Evolutionary conservation across 1,140 invertebrate genomes (phyloP), one percentile per base, ranked within the genome.

Genomic region (Drosophila nigrodunni): DNA sequence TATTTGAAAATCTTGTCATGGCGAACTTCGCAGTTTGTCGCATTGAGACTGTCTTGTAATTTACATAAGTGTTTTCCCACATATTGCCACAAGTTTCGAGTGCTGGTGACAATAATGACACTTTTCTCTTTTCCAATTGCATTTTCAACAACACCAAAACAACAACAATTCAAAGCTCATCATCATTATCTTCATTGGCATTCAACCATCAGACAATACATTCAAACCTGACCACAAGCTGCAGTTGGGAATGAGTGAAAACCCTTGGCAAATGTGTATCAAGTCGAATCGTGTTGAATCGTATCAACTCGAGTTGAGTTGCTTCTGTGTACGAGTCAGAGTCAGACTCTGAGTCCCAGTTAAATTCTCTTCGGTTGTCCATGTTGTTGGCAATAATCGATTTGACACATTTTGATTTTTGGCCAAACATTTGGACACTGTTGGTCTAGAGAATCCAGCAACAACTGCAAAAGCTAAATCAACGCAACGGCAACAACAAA

Each of bases 351-450:
- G 7, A 55, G 34, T 41, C 34, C 30, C 25, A 30, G 30, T 30
- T 41, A 41, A 47, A n/a, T 70, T 66, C 13, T 9, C 7, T 47
- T 41, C 11, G 60, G 43, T 50, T 69, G 43, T 35, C n/a, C 57
- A 15, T 69, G 52, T 60, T 77, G 79, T 88, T 77, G 85, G 46
- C 85, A 88, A 88, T 89, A 89, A 87, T 89, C 85, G 83, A 87
- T 89, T 87, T 89, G 83, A 83, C 83, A 87, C 85, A 87, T 87
- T 87, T 87, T 67, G 60, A 37, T 61, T 75, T 78, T 47, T 66
- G 59, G 49, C 60, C 76, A 80, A 88, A 78, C 83, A 88, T 88
- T 86, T 79, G 76, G 82, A 87, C 83, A 83, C 58, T 21, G 61
- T 44, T 66, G 35, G 47, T 35, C 25, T 30, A 30, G 50, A 15